A percentile compares a stretch with the other conserved stretches of the same genome.
phyloP scores from a whole-genome alignment of 2,113 vertebrate species.

The Lynx canadensis region DNA sequence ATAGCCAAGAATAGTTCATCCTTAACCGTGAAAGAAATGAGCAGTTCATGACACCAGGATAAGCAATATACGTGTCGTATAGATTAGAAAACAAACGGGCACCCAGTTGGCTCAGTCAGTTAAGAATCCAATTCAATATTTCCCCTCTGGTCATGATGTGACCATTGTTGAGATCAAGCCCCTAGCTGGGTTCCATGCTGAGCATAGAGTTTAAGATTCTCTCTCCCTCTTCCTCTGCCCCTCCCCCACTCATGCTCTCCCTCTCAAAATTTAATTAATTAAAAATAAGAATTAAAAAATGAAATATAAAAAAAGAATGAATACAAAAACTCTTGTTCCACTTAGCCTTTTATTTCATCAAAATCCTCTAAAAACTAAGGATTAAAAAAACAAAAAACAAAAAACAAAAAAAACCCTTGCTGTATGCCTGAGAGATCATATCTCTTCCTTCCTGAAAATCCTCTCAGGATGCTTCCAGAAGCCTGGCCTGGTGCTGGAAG shows the following conservation, averaged over 20 bases:
- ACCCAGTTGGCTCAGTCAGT: too few species aligned
- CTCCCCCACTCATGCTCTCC: too few species aligned
- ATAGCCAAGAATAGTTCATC: background rate
- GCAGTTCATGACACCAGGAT: background rate
- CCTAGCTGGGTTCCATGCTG: too few species aligned
- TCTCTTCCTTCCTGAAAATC: background rate
- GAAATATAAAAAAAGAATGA: background rate
- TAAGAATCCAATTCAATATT: too few species aligned
- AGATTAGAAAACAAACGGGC: background rate
- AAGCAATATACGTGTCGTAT: background rate
- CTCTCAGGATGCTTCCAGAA: slow-evolving; percentile 3
- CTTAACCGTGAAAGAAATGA: background rate
- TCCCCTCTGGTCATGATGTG: too few species aligned
- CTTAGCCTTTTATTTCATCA: background rate
- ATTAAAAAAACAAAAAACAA: background rate
- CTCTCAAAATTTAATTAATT: too few species aligned
- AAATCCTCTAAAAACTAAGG: slow-evolving; percentile 21
- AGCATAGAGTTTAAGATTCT: too few species aligned
- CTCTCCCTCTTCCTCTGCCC: too few species aligned
- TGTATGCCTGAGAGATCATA: background rate
- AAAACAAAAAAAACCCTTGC: background rate
- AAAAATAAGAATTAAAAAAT: too few species aligned
- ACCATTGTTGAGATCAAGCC: too few species aligned
- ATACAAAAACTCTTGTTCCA: background rate
- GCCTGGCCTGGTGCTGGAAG: background rate